These are phyloP conservation scores for Psittacula echo DNA, from an alignment of 2,797 vertebrate genomes.

Conservation along the genomic window DNA sequence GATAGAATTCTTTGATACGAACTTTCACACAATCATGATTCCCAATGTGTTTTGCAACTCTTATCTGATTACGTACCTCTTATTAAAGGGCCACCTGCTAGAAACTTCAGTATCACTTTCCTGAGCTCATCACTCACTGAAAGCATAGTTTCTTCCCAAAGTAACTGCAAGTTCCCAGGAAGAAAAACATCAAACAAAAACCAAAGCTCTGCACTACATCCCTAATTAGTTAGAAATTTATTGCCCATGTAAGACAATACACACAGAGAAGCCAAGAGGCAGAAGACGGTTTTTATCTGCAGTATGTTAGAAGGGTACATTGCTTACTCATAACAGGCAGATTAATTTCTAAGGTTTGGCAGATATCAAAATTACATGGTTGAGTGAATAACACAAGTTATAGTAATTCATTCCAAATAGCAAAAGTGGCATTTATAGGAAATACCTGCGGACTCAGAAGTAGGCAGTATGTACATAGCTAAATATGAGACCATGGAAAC, in stretches of 20 bases:
- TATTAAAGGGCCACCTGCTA: conserved; percentile 11
- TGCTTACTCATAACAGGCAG: background rate
- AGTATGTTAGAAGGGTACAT: background rate
- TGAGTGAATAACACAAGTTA: background rate
- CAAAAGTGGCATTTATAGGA: background rate
- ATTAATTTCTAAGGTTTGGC: background rate
- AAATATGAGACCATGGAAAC: conserved; percentile 7
- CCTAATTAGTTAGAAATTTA: background rate
- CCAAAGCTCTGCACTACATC: background rate
- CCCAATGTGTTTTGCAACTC: background rate
- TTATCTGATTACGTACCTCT: background rate
- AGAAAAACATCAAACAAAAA: background rate
- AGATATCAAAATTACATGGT: background rate
- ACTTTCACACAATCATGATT: background rate
- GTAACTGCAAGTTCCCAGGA: background rate
- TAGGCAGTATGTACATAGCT: background rate
- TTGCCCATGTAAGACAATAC: background rate
- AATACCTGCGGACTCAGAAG: conserved; percentile 1
- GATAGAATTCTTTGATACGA: background rate
- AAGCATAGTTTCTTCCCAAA: background rate
- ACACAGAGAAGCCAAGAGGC: background rate
- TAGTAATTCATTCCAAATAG: background rate
- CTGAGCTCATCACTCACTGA: background rate
- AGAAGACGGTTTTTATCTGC: background rate
- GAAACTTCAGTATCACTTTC: background rate